phyloP scores from a whole-genome alignment of 2,113 vertebrate species.

The Axis porcinus region DNA sequence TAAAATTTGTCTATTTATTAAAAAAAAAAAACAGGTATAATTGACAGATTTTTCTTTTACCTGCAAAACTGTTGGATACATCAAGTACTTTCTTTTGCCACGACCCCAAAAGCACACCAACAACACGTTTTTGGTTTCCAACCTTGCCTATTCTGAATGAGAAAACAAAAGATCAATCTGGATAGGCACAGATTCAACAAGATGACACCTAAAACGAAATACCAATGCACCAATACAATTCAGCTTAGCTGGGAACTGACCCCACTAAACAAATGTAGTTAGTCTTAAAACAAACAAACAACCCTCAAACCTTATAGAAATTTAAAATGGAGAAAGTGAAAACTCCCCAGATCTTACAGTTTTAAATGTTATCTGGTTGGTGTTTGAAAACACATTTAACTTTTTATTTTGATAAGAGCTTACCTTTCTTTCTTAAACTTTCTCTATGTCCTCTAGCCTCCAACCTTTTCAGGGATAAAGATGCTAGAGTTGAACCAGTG shows the following conservation, averaged over 20 bases:
- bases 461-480: neutral
- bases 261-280: neutral
- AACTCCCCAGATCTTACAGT: neutral
- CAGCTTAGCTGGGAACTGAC: neutral
- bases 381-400: neutral
- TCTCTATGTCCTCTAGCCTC: neutral
- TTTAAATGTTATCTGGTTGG: neutral
- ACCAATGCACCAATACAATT: neutral
- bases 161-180: conserved; percentile 48
- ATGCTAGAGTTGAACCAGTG: neutral
- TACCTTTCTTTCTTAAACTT: conserved; percentile 13
- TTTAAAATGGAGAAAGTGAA: neutral
- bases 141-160: conserved; percentile 94
- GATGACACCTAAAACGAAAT: neutral
- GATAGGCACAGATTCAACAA: neutral
- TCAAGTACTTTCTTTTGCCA: conserved; percentile 98
- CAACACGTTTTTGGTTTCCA: conserved; percentile 97
- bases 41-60: conserved; percentile 76
- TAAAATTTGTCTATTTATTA: neutral
- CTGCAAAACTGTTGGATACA: conserved; percentile 99
- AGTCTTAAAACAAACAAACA: neutral
- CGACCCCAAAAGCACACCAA: conserved; percentile 95
- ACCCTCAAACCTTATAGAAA: neutral
- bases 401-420: neutral
- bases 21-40: neutral